These are phyloP conservation scores for Coilia nasus DNA, from an alignment of 2,797 vertebrate genomes.

Conservation along the genomic window DNA sequence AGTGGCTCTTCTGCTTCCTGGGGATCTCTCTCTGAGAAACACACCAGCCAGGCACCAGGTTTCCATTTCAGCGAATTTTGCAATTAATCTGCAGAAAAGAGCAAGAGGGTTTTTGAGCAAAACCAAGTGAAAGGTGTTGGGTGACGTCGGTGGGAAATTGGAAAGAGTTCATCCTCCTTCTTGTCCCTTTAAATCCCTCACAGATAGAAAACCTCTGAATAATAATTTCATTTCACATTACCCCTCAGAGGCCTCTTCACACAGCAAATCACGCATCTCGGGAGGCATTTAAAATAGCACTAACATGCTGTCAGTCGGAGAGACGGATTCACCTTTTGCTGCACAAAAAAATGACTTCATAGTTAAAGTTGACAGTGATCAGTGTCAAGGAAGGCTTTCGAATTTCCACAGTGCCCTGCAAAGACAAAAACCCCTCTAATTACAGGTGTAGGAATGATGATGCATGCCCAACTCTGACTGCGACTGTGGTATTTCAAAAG, in stretches of 20 bases:
- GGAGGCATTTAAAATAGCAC: not conserved
- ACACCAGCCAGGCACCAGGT: too few relatives aligned
- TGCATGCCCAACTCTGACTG: not conserved
- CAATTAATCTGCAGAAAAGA: too few relatives aligned
- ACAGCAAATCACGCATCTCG: not conserved
- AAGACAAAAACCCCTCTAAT: not conserved
- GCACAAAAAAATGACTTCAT: not conserved
- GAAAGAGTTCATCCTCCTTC: not conserved
- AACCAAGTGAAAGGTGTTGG: not conserved
- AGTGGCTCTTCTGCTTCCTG: too few relatives aligned
- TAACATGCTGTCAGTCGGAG: not conserved
- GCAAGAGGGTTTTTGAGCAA: too few relatives aligned
- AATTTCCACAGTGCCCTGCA: not conserved
- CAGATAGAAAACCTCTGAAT: not conserved
- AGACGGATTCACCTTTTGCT: not conserved
- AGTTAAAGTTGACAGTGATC: not conserved
- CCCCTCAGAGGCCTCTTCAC: too few relatives aligned
- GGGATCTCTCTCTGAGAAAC: too few relatives aligned
- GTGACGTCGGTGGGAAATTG: not conserved
- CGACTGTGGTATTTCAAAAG: not conserved
- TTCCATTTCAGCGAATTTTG: too few relatives aligned
- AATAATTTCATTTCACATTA: not conserved
- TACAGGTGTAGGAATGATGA: not conserved
- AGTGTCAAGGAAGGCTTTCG: not conserved
- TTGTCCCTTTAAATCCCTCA: not conserved